Evolutionary conservation across 92 coral and sea anemone genomes (phyloP), one percentile per base, ranked within the genome.

Genomic region (Phenganax marumi): DNA sequence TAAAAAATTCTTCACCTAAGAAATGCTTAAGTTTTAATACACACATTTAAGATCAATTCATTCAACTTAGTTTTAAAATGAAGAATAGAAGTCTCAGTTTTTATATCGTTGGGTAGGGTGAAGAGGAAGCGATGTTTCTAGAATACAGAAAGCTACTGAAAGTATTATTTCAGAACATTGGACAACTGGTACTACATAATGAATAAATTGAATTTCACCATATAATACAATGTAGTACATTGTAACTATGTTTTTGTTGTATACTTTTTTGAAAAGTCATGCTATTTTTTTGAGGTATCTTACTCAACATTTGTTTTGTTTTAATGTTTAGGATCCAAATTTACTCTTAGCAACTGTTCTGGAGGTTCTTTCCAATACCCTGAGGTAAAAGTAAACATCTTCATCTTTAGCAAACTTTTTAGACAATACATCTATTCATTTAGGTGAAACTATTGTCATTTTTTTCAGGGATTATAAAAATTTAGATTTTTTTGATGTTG

Each of bases 41-140:
- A n/a, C n/a, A n/a, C n/a, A n/a, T n/a, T n/a, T n/a, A n/a, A n/a
- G n/a, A n/a, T n/a, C n/a, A n/a, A n/a, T n/a, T n/a, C n/a, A n/a
- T n/a, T n/a, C n/a, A n/a, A n/a, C n/a, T n/a, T n/a, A n/a, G n/a
- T n/a, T n/a, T n/a, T n/a, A n/a, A n/a, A n/a, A n/a, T n/a, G n/a
- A n/a, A n/a, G n/a, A n/a, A n/a, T n/a, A n/a, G n/a, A n/a, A n/a
- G n/a, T n/a, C n/a, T n/a, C n/a, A n/a, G n/a, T n/a, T n/a, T n/a
- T n/a, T n/a, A n/a, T n/a, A n/a, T n/a, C n/a, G n/a, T n/a, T n/a
- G n/a, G n/a, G 11, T 72, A 95, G 98, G 97, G 93, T 51, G 98
- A 95, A 89, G 98, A 95, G 71, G 98, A 95, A 89, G 97, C 90
- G 0, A 95, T 95, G 98, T 95, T 95, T 79, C 82, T 95, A 55